Conservation (phyloP, 2,888 invertebrate genomes). For the Apoda limacodes region DNA sequence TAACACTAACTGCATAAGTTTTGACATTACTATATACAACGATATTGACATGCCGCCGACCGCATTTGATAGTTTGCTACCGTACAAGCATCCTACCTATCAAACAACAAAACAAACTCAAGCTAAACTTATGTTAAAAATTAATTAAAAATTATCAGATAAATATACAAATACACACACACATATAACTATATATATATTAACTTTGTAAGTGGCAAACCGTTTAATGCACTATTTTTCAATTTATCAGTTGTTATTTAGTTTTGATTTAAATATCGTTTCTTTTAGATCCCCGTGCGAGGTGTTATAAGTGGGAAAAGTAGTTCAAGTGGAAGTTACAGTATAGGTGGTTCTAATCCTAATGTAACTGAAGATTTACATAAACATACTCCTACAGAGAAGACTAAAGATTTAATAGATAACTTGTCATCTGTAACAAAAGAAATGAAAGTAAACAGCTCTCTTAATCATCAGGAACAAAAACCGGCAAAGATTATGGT, state of each 20-base stretch:
- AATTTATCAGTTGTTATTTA: slow-evolving; percentile 6
- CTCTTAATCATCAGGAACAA: slow-evolving; percentile 39
- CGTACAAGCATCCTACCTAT: no score
- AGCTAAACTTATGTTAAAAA: no score
- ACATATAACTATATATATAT: no score
- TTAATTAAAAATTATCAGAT: no score
- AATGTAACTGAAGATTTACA: slow-evolving; percentile 45
- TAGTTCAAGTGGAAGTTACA: slow-evolving; percentile 65
- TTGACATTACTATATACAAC: no score
- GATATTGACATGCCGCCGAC: no score
- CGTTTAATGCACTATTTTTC: no score
- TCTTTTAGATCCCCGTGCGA: slow-evolving; percentile 32
- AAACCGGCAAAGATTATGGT: slow-evolving; percentile 56
- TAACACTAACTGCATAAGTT: no score
- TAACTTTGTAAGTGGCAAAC: no score
- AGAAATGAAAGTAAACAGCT: slow-evolving; percentile 32
- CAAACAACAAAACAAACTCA: no score
- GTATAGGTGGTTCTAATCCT: slow-evolving; percentile 59
- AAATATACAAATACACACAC: no score
- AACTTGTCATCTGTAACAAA: slow-evolving; percentile 27
- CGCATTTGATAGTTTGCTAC: no score
- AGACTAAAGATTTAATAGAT: slow-evolving; percentile 34
- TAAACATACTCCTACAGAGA: slow-evolving; percentile 39
- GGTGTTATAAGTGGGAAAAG: slow-evolving; percentile 58
- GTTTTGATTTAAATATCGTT: slow-evolving; percentile 2